These are phyloP conservation scores for Diabrotica virgifera DNA, from an alignment of 1,140 invertebrate genomes.

Conservation along the genomic window DNA sequence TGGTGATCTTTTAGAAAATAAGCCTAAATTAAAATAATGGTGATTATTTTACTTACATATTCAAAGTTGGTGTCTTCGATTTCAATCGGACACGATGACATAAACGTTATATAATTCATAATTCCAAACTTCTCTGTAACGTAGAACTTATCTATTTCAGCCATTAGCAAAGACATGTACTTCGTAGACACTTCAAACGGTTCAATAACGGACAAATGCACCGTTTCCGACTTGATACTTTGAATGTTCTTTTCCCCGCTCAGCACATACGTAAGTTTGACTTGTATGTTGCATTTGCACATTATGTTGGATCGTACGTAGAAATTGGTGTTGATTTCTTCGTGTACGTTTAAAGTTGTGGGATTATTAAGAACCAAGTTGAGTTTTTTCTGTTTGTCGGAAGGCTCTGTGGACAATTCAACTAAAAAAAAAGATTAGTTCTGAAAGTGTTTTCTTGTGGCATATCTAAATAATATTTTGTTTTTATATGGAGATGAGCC, in stretches of 20 bases:
- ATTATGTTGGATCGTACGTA: constrained; percentile 62
- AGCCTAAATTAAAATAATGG: too few species aligned
- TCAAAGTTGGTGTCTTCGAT: constrained; percentile 65
- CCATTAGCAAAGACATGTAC: constrained; percentile 64
- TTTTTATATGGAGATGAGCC: too few species aligned
- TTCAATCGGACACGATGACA: constrained; percentile 66
- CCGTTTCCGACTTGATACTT: constrained; percentile 58
- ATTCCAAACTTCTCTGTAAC: constrained; percentile 65
- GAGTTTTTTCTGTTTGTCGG: constrained; percentile 50
- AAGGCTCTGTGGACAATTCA: constrained; percentile 53
- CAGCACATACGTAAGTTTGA: constrained; percentile 42
- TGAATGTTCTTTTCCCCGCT: constrained; percentile 48
- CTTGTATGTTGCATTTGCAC: constrained; percentile 41
- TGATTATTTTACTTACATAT: constrained; percentile 50
- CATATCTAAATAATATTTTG: too few species aligned
- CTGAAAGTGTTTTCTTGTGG: too few species aligned
- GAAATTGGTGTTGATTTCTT: constrained; percentile 48
- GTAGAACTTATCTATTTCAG: constrained; percentile 63
- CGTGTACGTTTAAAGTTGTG: constrained; percentile 43
- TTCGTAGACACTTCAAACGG: constrained; percentile 69
- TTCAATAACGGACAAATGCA: constrained; percentile 62
- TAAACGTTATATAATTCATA: constrained; percentile 65
- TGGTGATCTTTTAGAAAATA: too few species aligned
- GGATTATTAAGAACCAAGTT: constrained; percentile 48
- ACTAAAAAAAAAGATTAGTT: too few species aligned